Evolutionary conservation across 2,797 vertebrate genomes (phyloP), one percentile per base, ranked within the genome.

Genomic region (Potorous gilbertii): DNA sequence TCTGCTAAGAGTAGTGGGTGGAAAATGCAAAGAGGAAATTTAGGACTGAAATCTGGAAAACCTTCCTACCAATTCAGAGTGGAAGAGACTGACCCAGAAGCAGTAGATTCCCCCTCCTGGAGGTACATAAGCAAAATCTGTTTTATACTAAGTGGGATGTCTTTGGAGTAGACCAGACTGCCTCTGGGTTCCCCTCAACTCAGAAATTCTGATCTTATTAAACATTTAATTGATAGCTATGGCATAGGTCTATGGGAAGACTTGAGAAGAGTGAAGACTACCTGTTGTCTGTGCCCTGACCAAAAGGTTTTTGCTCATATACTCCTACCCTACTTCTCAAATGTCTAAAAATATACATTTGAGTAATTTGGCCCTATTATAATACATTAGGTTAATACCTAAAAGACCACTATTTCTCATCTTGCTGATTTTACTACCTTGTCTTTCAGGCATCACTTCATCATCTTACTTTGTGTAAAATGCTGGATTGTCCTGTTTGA

Each of bases 401-500:
- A 87, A 62, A 90, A 57, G 92, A 94, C 93, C 40, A 54, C 52
- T 92, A 28, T 90, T 93, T 59, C 55, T 46, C 54, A 29, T n/a
- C 59, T 5, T 28, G 55, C 59, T 59, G 27, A 90, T 8, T 5
- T 11, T 14, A 62, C 81, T 12, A 93, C 28, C n/a, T 93, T 54
- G n/a, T 74, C 50, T 52, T 52, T 28, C 93, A 18, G 0, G 56
- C 13, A 40, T 54, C 0, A 0, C 1, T 92, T 21, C 16, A 90
- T 54, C 50, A 95, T 74, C 54, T 29, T 55, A 90, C n/a, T 21
- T 74, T 40, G n/a, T 74, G 14, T 81, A 94, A 96, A 52, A 55
- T 24, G 46, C 52, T 92, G 93, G 46, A 34, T 50, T 95, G 91
- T 54, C 66, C 91, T 90, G 87, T 92, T 96, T 90, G 34, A 92